Base-by-base conservation (phyloP, 1,140 invertebrate species). In the Drosophila takahashii region DNA sequence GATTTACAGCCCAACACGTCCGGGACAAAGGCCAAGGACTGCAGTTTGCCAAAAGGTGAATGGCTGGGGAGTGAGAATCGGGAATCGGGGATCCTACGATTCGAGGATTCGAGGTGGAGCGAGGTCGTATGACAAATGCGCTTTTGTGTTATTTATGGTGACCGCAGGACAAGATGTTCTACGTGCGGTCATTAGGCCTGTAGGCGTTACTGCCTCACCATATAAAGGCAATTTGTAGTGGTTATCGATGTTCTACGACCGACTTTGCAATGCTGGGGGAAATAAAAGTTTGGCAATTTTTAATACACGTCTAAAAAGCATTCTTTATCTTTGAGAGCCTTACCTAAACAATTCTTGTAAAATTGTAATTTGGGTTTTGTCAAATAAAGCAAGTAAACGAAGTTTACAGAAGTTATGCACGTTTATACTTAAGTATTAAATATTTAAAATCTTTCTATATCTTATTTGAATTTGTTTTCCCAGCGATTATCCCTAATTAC, bases 121-220 rank as follows among this genome's bases (percentile, higher is more conserved):
- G 58, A 61, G 77, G 84, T 78, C 79, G 51, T 65, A 89, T 89
- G 85, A 89, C 84, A 90, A 89, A 89, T 89, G 85, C 77, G 80
- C 73, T 58, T 77, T 79, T 44, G 54, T 70, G 77, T 89, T 89
- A 89, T 89, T 89, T 89, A 89, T 89, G 73, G 85, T 73, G 76
- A 83, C 84, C 84, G 83, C 83, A 89, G 84, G 72, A 89, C 67
- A 77, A 86, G 69, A 89, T 84, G 84, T 77, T 58, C 60, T 80
- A 89, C 84, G 84, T 89, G 84, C 54, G 84, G 64, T 84, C 84
- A 89, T 89, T 89, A 89, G 69, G 65, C 67, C 58, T 32, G 44
- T 47, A 74, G 70, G 66, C 66, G 64, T 48, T 57, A n/a, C 51
- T 10, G 18, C 27, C 34, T 26, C 3, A 18, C 66, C 34, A 22